These are phyloP conservation scores for Myotis planiceps DNA, from an alignment of 2,797 vertebrate species.

Conservation along the genomic window DNA sequence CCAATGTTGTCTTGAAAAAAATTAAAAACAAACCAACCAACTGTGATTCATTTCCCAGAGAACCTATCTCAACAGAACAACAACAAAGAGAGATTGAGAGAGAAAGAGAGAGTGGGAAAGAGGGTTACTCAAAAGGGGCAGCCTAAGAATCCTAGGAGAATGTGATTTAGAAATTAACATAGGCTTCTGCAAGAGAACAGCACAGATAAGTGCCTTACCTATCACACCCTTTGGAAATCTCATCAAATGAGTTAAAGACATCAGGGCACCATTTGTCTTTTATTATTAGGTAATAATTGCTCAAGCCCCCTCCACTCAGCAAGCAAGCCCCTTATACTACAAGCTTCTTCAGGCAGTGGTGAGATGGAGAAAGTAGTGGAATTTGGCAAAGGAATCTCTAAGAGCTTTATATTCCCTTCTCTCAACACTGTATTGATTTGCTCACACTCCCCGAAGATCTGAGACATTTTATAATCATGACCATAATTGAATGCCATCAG, in stretches of 20 bases:
- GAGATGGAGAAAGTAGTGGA: background rate
- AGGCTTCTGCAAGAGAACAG: background rate
- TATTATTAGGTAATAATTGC: background rate
- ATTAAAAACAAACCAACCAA: background rate
- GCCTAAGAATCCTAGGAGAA: background rate
- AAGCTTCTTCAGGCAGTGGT: background rate
- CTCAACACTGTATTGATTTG: constrained; percentile 51
- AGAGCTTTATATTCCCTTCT: background rate
- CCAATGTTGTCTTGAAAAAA: background rate
- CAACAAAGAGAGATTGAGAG: background rate
- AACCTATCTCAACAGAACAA: background rate
- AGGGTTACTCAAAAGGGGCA: background rate
- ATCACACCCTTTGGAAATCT: background rate
- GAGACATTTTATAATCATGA: constrained; percentile 75
- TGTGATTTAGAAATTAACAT: background rate
- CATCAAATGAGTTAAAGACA: background rate
- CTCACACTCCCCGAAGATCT: constrained; percentile 45
- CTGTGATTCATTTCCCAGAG: background rate
- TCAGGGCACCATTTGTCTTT: background rate
- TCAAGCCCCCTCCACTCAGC: background rate
- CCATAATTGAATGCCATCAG: constrained; percentile 67
- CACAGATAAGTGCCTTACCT: background rate
- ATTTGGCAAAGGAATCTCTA: background rate
- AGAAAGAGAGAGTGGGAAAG: background rate
- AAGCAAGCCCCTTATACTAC: background rate